Conservation (phyloP, 2,888 invertebrate species). For the Dryobotodes eremita region DNA sequence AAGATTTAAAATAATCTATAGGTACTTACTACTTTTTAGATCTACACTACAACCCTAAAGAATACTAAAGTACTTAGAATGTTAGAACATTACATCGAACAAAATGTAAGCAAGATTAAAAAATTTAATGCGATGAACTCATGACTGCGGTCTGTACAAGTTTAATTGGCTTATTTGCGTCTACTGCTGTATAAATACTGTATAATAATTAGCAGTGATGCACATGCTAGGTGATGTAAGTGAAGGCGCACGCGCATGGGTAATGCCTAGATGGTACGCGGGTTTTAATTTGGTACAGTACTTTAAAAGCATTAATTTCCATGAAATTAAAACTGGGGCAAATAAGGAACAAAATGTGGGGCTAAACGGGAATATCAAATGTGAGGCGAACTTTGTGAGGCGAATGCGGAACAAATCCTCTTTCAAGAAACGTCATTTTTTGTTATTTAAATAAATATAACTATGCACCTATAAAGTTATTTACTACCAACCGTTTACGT, state of each 20-base stretch:
- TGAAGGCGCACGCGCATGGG: constrained; percentile 9
- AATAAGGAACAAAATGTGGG: background rate
- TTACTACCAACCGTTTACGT: background rate
- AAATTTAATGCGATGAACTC: constrained; percentile 49
- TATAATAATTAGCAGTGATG: constrained; percentile 43
- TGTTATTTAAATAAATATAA: background rate
- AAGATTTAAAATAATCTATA: no score
- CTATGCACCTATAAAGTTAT: background rate
- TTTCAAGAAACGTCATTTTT: background rate
- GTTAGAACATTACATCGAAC: background rate
- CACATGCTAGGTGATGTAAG: constrained; percentile 35
- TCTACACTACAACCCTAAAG: background rate
- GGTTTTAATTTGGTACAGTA: background rate
- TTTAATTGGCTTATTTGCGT: constrained; percentile 59
- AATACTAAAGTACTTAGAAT: background rate
- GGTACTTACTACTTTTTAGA: background rate
- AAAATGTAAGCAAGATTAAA: constrained; percentile 33
- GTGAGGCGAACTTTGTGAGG: background rate
- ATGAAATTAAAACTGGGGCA: background rate
- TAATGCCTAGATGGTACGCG: background rate
- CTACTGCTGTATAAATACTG: constrained; percentile 46
- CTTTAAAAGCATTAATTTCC: background rate
- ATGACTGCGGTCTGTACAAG: constrained; percentile 32
- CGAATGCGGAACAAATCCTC: background rate
- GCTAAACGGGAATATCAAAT: background rate